These are phyloP conservation scores for Metellina segmentata DNA, from an alignment of 2,888 invertebrate species.

Conservation along the genomic window DNA sequence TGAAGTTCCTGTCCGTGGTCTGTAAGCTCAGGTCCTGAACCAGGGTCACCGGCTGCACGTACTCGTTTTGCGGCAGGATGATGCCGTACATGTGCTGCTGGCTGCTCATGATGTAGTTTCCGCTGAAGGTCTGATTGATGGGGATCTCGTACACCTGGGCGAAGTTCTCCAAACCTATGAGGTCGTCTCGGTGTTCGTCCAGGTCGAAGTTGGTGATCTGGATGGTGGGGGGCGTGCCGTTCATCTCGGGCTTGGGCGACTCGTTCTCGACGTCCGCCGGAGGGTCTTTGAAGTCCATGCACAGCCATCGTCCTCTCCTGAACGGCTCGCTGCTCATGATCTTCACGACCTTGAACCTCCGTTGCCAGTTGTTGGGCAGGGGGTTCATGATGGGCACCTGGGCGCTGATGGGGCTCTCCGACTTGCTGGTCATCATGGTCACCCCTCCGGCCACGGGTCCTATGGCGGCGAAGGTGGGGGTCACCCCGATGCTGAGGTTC, in stretches of 20 bases:
- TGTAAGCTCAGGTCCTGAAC: slow-evolving; percentile 74
- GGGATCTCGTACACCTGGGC: slow-evolving; percentile 77
- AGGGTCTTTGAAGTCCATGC: slow-evolving; percentile 93
- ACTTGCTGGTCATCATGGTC: slow-evolving; percentile 75
- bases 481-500: slow-evolving; percentile 62
- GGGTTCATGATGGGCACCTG: slow-evolving; percentile 76
- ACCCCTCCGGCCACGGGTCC: slow-evolving; percentile 70
- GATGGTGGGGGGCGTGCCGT: slow-evolving; percentile 50
- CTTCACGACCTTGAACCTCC: slow-evolving; percentile 95
- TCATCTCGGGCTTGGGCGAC: slow-evolving; percentile 18
- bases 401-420: slow-evolving; percentile 67
- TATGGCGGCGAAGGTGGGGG: slow-evolving; percentile 62
- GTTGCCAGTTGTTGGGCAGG: slow-evolving; percentile 78
- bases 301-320: slow-evolving; percentile 94
- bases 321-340: slow-evolving; percentile 96
- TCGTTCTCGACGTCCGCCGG: slow-evolving; percentile 53
- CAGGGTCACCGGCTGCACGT: slow-evolving; percentile 63
- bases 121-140: slow-evolving; percentile 70
- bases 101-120: slow-evolving; percentile 65
- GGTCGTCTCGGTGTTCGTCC: slow-evolving; percentile 3
- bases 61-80: slow-evolving; percentile 60
- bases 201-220: slow-evolving; percentile 53
- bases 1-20: slow-evolving; percentile 48
- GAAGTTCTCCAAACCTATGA: slow-evolving; percentile 22
- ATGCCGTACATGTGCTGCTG: slow-evolving; percentile 71